Conservation (phyloP, 2,888 invertebrate genomes). For the Heliconius ethilla region DNA sequence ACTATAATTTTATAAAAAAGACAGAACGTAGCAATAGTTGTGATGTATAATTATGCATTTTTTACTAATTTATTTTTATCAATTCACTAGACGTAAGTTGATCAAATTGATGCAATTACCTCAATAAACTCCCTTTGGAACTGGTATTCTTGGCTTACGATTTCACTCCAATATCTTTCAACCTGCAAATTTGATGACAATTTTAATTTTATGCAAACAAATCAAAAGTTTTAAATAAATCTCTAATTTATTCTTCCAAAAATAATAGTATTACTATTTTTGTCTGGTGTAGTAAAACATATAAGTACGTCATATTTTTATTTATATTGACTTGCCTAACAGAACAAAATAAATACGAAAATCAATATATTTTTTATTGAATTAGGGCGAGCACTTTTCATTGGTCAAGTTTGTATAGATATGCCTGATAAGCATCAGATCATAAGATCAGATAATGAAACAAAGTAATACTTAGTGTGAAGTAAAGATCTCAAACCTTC, state of each 20-base stretch:
- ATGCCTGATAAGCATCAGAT: too few species aligned
- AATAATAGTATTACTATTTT: neutral
- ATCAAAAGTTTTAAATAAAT: neutral
- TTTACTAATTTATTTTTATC: neutral
- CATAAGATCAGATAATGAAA: too few species aligned
- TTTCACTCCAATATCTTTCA: constrained; percentile 90
- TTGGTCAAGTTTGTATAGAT: too few species aligned
- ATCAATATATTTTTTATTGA: too few species aligned
- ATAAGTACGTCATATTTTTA: too few species aligned
- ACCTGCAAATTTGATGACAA: constrained; percentile 54
- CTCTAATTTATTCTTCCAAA: neutral
- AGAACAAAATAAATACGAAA: too few species aligned
- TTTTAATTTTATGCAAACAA: neutral
- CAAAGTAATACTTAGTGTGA: too few species aligned
- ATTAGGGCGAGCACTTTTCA: too few species aligned
- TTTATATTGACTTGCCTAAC: too few species aligned
- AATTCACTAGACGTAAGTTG: neutral
- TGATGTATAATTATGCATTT: neutral
- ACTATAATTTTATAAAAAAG: neutral
- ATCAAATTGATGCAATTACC: constrained; percentile 58
- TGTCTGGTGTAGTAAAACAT: neutral
- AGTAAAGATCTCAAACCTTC: too few species aligned
- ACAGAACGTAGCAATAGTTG: neutral
- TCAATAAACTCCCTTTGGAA: constrained; percentile 89
- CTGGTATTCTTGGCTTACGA: constrained; percentile 85